Evolutionary conservation across 2,888 invertebrate species (phyloP).

Genomic region (Hirtodrosophila alboralis): DNA sequence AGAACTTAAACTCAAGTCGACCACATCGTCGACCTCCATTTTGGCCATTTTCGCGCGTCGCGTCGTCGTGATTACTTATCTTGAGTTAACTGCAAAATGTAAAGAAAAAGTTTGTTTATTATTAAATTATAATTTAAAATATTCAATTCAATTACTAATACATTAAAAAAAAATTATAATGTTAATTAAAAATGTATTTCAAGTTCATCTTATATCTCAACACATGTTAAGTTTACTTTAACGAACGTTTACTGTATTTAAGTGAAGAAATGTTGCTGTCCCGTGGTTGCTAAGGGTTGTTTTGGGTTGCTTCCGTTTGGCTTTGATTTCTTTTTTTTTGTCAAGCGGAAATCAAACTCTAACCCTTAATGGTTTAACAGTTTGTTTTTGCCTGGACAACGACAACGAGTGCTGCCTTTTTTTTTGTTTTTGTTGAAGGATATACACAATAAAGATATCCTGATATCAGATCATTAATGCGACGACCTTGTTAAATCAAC

Average conservation of each 20-base stretch:
- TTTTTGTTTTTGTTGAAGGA: slow-evolving; percentile 29
- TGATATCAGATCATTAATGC: slow-evolving; percentile 65
- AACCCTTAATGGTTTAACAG: slow-evolving; percentile 61
- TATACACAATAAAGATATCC: slow-evolving; percentile 64
- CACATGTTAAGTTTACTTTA: slow-evolving; percentile 14
- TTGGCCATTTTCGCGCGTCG: slow-evolving; percentile 85
- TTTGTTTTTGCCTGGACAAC: slow-evolving; percentile 22
- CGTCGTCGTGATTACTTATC: slow-evolving; percentile 80
- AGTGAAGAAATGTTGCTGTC: neutral
- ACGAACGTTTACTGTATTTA: slow-evolving; percentile 21
- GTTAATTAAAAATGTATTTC: no score
- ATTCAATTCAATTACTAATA: no score
- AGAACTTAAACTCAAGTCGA: slow-evolving; percentile 91
- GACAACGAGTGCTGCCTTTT: slow-evolving; percentile 14
- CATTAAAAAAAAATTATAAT: no score
- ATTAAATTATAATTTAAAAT: no score
- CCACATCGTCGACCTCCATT: slow-evolving; percentile 96
- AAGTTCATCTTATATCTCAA: no score
- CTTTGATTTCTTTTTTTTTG: slow-evolving; percentile 21
- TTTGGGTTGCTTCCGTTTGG: slow-evolving; percentile 44
- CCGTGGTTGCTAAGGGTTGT: slow-evolving; percentile 24
- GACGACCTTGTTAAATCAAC: slow-evolving; percentile 68
- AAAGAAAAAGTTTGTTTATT: no score
- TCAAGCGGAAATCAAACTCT: slow-evolving; percentile 44
- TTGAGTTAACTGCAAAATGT: slow-evolving; percentile 76